These are phyloP conservation scores for Tridacna crocea DNA, from an alignment of 2,888 invertebrate species.

Conservation along the genomic window DNA sequence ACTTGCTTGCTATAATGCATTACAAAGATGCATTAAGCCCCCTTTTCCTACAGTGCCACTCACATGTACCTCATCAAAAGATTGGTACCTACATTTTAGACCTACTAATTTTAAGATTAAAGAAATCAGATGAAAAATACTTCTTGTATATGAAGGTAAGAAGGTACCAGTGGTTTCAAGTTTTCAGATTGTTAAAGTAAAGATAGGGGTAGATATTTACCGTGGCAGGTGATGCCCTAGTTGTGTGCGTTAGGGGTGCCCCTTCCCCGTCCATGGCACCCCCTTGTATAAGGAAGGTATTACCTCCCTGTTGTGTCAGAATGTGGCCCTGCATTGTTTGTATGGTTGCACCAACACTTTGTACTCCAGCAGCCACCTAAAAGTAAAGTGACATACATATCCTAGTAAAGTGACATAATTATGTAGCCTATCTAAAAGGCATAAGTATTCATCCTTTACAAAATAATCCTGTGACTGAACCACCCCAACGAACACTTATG, in stretches of 20 bases:
- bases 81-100: too few species aligned
- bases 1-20: too few species aligned
- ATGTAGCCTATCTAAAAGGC: neutral
- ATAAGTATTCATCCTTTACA: too few species aligned
- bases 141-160: too few species aligned
- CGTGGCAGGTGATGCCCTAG: slow-evolving; percentile 95
- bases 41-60: too few species aligned
- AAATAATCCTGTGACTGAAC: neutral
- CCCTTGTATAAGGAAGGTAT: slow-evolving; percentile 88
- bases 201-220: slow-evolving; percentile 85
- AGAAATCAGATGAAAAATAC: too few species aligned
- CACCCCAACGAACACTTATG: neutral
- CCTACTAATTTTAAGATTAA: too few species aligned
- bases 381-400: neutral
- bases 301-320: slow-evolving; percentile 83
- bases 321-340: slow-evolving; percentile 83
- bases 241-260: slow-evolving; percentile 90
- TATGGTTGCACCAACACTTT: slow-evolving; percentile 72
- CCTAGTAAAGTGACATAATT: neutral
- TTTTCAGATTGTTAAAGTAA: too few species aligned
- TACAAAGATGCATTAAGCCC: too few species aligned
- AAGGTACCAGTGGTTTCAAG: too few species aligned
- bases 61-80: too few species aligned
- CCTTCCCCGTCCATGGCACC: slow-evolving; percentile 86
- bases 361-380: slow-evolving; percentile 65